These are phyloP conservation scores for Odontomachus brunneus DNA, from an alignment of 1,140 invertebrate genomes.

Conservation along the genomic window DNA sequence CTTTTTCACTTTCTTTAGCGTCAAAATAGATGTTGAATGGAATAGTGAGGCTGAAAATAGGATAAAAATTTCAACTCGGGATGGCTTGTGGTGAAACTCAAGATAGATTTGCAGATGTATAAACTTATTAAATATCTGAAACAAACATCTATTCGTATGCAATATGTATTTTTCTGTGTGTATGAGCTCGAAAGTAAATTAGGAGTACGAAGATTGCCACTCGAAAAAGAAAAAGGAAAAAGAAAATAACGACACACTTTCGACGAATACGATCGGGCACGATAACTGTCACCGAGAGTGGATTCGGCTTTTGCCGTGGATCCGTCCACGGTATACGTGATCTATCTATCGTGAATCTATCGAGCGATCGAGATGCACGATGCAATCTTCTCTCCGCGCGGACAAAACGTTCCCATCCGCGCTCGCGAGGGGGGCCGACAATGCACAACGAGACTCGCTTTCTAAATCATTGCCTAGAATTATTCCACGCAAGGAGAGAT, in stretches of 20 bases:
- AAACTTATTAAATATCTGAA: no score
- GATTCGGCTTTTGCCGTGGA: conserved; percentile 41
- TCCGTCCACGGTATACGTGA: conserved; percentile 54
- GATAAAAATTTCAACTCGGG: no score
- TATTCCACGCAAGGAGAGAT: conserved; percentile 75
- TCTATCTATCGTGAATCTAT: conserved; percentile 59
- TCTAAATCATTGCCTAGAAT: conserved; percentile 76
- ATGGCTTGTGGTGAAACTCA: no score
- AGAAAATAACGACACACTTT: conserved; percentile 28
- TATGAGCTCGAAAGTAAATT: conserved; percentile 31
- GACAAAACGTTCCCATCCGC: conserved; percentile 65
- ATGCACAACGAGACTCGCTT: conserved; percentile 63
- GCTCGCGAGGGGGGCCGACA: conserved; percentile 49
- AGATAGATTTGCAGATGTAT: no score
- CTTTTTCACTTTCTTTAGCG: no score
- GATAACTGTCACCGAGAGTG: conserved; percentile 22
- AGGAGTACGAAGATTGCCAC: neutral
- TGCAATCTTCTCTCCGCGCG: conserved; percentile 60
- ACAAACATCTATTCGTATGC: no score
- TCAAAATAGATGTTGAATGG: no score
- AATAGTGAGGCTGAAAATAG: no score
- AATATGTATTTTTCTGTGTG: no score
- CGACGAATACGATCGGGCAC: conserved; percentile 1
- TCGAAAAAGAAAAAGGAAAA: neutral
- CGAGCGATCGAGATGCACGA: conserved; percentile 62